These are phyloP conservation scores for Drosophila atripex DNA, from an alignment of 2,888 invertebrate genomes.

Conservation along the genomic window DNA sequence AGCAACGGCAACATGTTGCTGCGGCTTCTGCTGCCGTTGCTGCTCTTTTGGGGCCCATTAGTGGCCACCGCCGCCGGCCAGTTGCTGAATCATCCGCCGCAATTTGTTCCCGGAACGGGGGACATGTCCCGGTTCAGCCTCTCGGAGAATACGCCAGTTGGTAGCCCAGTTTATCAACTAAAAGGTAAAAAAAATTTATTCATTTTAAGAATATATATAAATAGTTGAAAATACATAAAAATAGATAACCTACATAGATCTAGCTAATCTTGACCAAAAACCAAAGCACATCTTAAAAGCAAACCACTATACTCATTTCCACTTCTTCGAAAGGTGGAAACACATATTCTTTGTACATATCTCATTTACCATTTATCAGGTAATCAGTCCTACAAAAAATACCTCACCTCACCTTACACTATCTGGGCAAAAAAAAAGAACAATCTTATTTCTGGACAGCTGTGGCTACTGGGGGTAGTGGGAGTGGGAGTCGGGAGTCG, in stretches of 20 bases:
- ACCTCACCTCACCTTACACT: not conserved
- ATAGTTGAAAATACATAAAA: too few species aligned
- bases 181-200: slow-evolving; percentile 84
- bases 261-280: not conserved
- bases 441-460: not conserved
- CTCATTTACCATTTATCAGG: not conserved
- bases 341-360: not conserved
- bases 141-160: slow-evolving; percentile 89
- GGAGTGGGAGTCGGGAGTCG: not conserved
- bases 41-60: slow-evolving; percentile 35
- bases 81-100: slow-evolving; percentile 89
- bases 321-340: not conserved
- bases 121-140: slow-evolving; percentile 91
- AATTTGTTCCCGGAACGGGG: slow-evolving; percentile 89
- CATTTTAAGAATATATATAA: too few species aligned
- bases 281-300: too few species aligned
- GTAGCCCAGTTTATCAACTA: slow-evolving; percentile 90
- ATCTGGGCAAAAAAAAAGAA: not conserved
- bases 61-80: slow-evolving; percentile 80
- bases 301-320: too few species aligned
- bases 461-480: slow-evolving; percentile 12
- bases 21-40: slow-evolving; percentile 48
- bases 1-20: slow-evolving; percentile 70
- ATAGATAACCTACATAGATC: not conserved
- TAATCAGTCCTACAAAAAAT: not conserved